Percentiles rank a stretch among this genome's conserved stretches.
Conservation (phyloP, 2,113 vertebrate genomes). For the Limnothrissa miodon region DNA sequence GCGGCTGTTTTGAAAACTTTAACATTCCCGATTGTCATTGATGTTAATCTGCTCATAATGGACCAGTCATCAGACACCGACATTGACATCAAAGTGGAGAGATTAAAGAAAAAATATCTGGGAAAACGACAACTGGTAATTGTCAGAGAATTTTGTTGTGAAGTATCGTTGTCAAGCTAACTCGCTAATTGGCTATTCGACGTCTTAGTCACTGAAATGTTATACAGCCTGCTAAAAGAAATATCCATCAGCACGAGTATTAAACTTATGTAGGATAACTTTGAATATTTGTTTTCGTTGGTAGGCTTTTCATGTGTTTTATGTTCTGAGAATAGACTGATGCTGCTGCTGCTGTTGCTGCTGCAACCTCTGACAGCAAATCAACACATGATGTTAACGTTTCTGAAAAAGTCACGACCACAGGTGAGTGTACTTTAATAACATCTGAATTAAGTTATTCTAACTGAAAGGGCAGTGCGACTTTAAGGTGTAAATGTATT, state of each 20-base stretch:
- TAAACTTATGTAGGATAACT: too few relatives aligned
- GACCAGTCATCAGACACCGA: constrained; percentile 6
- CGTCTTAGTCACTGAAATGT: background rate
- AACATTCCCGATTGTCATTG: background rate
- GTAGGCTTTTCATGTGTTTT: too few relatives aligned
- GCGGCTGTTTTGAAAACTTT: background rate
- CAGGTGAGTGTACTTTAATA: background rate
- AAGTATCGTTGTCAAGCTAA: background rate
- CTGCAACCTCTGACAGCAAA: background rate
- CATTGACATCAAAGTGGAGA: constrained; percentile 32
- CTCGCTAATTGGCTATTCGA: background rate
- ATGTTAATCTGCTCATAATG: background rate
- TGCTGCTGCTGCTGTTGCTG: too few relatives aligned
- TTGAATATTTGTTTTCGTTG: too few relatives aligned
- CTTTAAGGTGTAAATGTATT: background rate
- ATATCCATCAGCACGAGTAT: background rate
- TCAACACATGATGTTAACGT: background rate
- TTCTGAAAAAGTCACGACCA: background rate
- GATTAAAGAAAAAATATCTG: constrained; percentile 38
- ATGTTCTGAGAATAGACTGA: background rate
- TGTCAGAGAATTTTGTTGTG: too few relatives aligned
- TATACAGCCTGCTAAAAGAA: background rate
- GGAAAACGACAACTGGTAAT: constrained; percentile 20
- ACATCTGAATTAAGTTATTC: too few relatives aligned
- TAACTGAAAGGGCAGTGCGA: too few relatives aligned